Evolutionary conservation across 2,113 vertebrate genomes (phyloP).

Genomic region (Psittacara wagleri): DNA sequence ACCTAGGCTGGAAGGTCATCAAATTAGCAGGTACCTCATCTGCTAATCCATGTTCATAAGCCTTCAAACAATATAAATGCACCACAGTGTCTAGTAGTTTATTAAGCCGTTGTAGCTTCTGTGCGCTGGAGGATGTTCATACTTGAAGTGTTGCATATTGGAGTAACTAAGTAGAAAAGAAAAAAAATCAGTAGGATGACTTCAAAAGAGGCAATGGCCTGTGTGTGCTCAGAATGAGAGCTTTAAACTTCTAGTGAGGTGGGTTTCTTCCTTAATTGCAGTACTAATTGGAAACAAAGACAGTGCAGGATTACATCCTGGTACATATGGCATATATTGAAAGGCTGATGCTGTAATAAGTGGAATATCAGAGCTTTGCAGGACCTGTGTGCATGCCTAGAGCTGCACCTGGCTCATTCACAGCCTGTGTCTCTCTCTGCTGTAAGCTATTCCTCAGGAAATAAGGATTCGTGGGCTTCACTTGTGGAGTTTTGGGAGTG

Average conservation of each 20-base stretch:
- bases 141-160: background rate
- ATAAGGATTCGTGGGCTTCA: background rate
- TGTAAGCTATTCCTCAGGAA: background rate
- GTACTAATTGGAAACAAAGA: background rate
- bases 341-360: background rate
- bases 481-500: fast-evolving
- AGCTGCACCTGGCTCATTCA: background rate
- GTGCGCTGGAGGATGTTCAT: background rate
- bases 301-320: background rate
- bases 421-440: background rate
- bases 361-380: background rate
- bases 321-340: background rate
- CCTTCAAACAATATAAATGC: background rate
- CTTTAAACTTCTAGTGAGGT: background rate
- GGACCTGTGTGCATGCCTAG: background rate
- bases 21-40: background rate
- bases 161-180: background rate
- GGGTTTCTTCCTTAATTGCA: background rate
- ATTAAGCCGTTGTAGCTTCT: background rate
- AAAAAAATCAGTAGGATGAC: background rate
- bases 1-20: background rate
- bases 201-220: background rate
- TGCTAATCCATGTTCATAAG: background rate
- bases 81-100: background rate
- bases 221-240: background rate